Evolutionary conservation across 2,888 invertebrate species (phyloP), one percentile per base, ranked within the genome.

Genomic region (Campopleginae sp.): DNA sequence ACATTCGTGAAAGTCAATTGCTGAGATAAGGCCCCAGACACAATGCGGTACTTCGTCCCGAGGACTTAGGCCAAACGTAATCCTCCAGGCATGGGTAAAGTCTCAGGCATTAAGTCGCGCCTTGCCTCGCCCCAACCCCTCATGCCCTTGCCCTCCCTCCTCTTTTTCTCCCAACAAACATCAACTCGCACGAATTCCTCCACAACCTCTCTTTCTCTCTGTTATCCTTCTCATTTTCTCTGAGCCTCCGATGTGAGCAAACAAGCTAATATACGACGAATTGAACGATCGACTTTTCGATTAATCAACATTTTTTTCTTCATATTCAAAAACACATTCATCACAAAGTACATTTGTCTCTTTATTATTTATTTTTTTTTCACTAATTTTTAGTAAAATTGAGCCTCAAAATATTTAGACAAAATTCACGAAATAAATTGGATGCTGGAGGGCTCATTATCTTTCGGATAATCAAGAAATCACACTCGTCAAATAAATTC

Each of bases 1-100:
- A 86, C 82, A 86, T 85, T 85, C 82, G 80, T 71, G 75, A 77
- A 82, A 88, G 87, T 90, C 90, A 91, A 91, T 90, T 91, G 89
- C 89, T 84, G 88, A 89, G 91, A 91, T 90, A 90, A 91, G 89
- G 86, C 81, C 83, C 86, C 86, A 89, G 89, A 91, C 90, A 90
- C 90, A 90, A 91, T 88, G 89, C 87, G 89, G 89, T 90, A 91
- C 89, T 91, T 91, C 89, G 90, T 90, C 88, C 89, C 87, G 86
- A 88, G 89, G 90, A 91, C 89, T 90, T 90, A 89, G 87, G 48
- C 79, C 71, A 61, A 76, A 87, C 87, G 88, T 91, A 91, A 91
- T 91, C 91, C 90, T 86, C 82, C 48, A 82, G 82, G 85, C 82
- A 87, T 70, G 61, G 87, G 87, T 88, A 89, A 63, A 89, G 90